A percentile compares a stretch with the other conserved stretches of the same genome.
phyloP scores from a whole-genome alignment of 2,113 vertebrate species.

The Pseudopodoces humilis region DNA sequence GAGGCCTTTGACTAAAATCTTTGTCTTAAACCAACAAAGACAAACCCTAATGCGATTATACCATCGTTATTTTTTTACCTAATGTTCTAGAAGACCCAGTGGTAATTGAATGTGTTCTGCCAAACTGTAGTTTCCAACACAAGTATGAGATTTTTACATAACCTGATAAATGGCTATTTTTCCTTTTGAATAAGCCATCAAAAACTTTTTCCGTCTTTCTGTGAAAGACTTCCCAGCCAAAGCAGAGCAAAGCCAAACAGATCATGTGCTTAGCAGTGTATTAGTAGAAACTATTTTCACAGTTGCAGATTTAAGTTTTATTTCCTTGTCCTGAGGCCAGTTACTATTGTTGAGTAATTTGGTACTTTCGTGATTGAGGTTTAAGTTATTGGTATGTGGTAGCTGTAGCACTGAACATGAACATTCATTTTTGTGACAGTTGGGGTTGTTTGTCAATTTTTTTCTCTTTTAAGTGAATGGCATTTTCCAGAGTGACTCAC shows the following conservation, averaged over 20 bases:
- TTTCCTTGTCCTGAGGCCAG: conserved; percentile 32
- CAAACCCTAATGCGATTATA: conserved; percentile 67
- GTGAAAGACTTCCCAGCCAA: conserved; percentile 59
- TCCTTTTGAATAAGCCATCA: conserved; percentile 72
- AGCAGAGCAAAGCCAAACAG: conserved; percentile 53
- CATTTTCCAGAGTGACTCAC: conserved; percentile 62
- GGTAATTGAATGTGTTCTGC: conserved; percentile 71
- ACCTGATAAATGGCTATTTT: conserved; percentile 74
- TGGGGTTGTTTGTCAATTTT: conserved; percentile 51
- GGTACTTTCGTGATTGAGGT: neutral
- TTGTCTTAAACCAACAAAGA: conserved; percentile 63
- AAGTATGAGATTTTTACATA: conserved; percentile 65
- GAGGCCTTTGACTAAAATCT: conserved; percentile 60
- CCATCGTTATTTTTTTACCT: conserved; percentile 55
- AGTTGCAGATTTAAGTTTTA: conserved; percentile 45
- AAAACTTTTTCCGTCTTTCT: conserved; percentile 69
- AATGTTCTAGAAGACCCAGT: conserved; percentile 55
- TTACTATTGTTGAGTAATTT: conserved; percentile 35
- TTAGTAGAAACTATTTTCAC: conserved; percentile 54
- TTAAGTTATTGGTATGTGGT: neutral
- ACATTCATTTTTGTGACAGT: conserved; percentile 24
- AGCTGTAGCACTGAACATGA: neutral
- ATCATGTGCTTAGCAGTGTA: conserved; percentile 62
- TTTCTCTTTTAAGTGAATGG: conserved; percentile 5
- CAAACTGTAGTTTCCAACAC: conserved; percentile 67